Evolutionary conservation across 2,797 vertebrate genomes (phyloP), one percentile per base, ranked within the genome.

Genomic region (Spinibarbus caldwelli): DNA sequence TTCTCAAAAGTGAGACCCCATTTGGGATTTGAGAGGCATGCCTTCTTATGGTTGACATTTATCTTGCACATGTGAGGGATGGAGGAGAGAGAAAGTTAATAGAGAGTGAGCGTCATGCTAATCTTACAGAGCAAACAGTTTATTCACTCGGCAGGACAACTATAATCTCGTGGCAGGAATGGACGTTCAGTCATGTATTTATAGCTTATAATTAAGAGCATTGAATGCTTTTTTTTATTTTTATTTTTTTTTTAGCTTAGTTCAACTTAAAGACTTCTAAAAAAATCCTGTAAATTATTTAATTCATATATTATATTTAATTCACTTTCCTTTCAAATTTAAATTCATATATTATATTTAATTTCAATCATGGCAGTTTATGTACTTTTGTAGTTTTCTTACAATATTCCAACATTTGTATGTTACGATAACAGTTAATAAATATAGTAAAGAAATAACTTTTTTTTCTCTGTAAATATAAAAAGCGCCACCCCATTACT

Each of bases 31-130:
- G 89, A 91, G 90, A 91, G 86, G 86, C 84, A 88, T 85, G 82
- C 89, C 91, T 92, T 92, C 88, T 91, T 91, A 93, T 91, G 91
- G 91, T 83, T 95, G 93, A 93, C 93, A 93, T 95, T 95, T 92
- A 93, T 90, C 92, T 91, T 92, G 88, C 89, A 91, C 91, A 92
- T 92, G 85, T 91, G 91, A 87, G 90, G 91, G 93, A 91, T 87
- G 91, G 86, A 91, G 91, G 89, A 93, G 89, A 91, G 88, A 88
- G 90, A 88, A 88, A 71, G 86, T 92, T 87, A 87, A 93, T 92
- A 90, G 91, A 91, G 94, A 94, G 93, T 91, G 87, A 93, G 91
- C 90, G 90, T 92, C 90, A 92, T 85, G 90, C 90, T 93, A 92
- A 91, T 93, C 92, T 90, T 91, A 88, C 41, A 64, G 92, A 86